phyloP scores from a whole-genome alignment of 2,797 vertebrate species.

The Antennarius maculatus region DNA sequence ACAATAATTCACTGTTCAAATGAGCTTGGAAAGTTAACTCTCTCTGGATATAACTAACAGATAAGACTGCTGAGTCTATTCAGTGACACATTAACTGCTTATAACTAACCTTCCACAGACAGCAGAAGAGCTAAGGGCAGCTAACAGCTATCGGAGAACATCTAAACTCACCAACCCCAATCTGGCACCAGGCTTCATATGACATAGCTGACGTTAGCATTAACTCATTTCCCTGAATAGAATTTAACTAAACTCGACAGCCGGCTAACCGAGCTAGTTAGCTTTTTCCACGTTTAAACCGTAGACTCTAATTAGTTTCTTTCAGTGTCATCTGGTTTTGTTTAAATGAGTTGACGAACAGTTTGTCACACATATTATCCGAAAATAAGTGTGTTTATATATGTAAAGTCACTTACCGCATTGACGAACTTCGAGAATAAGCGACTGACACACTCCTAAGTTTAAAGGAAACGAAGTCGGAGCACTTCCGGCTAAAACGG shows the following conservation, averaged over 20 bases:
- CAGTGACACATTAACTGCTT: too few relatives aligned
- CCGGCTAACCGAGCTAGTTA: slow-evolving; percentile 10
- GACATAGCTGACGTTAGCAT: neutral
- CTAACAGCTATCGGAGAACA: rapidly evolving
- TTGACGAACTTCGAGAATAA: slow-evolving; percentile 23
- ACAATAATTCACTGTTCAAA: too few relatives aligned
- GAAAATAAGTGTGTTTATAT: rapidly evolving
- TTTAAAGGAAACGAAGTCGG: neutral
- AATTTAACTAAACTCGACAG: neutral
- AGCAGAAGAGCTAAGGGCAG: too few relatives aligned
- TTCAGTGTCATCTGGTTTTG: neutral
- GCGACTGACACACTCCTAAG: neutral
- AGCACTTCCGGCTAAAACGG: slow-evolving; percentile 41
- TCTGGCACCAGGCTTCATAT: neutral
- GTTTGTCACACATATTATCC: rapidly evolving
- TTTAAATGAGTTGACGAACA: rapidly evolving
- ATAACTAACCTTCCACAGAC: too few relatives aligned
- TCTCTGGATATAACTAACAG: too few relatives aligned
- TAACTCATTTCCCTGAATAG: neutral
- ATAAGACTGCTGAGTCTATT: too few relatives aligned
- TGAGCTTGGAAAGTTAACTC: too few relatives aligned
- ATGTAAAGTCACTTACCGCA: slow-evolving; percentile 42
- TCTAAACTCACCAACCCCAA: neutral
- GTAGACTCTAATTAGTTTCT: neutral
- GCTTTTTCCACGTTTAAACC: neutral